Conservation (phyloP, 2,797 vertebrate genomes). For the Liparis tanakae region DNA sequence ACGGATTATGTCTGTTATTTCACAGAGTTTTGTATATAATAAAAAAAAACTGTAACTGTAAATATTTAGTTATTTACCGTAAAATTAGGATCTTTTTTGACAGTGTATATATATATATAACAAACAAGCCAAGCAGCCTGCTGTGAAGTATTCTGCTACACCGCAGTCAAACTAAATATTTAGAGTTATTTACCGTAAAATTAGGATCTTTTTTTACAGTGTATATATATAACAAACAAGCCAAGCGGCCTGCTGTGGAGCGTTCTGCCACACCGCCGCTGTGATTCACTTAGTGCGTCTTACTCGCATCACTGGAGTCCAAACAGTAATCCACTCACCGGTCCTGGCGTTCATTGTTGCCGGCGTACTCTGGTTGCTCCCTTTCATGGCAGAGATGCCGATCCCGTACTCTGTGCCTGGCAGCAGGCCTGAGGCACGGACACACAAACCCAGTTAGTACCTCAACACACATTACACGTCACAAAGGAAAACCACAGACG, state of each 20-base stretch:
- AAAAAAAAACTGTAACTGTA: too few relatives aligned
- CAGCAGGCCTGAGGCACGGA: conserved; percentile 85
- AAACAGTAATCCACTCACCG: conserved; percentile 80
- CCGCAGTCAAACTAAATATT: too few relatives aligned
- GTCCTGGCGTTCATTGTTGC: conserved; percentile 98
- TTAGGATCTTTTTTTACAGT: too few relatives aligned
- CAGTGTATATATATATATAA: too few relatives aligned
- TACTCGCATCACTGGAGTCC: not conserved
- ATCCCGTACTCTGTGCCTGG: conserved; percentile 97
- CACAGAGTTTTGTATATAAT: too few relatives aligned
- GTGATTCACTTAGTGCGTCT: not conserved
- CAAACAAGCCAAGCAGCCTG: too few relatives aligned
- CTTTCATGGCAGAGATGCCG: conserved; percentile 92
- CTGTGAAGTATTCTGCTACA: too few relatives aligned
- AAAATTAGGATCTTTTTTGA: too few relatives aligned
- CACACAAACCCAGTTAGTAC: not conserved
- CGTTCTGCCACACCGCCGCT: not conserved
- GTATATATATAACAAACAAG: conserved; percentile 25
- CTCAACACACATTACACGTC: conserved; percentile 9
- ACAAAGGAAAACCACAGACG: not conserved
- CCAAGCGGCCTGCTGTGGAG: conserved; percentile 3
- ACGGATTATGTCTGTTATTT: too few relatives aligned
- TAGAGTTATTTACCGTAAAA: too few relatives aligned
- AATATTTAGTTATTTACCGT: too few relatives aligned
- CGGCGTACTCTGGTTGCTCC: conserved; percentile 90